phyloP scores from a whole-genome alignment of 2,888 invertebrate species.

The Trichogramma dendrolimi region DNA sequence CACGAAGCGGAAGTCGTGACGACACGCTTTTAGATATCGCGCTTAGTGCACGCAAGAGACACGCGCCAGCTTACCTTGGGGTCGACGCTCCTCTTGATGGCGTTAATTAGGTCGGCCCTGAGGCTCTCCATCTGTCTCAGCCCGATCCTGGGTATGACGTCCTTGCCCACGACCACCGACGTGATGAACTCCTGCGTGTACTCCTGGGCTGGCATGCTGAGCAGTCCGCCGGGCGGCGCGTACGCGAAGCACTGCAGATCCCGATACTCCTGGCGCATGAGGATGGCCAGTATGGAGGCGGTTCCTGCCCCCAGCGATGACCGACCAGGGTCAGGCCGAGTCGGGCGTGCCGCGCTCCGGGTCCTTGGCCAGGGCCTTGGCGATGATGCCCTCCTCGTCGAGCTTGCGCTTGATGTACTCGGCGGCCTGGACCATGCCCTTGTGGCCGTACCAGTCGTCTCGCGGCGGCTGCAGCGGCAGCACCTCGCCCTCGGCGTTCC shows the following conservation, averaged over 20 bases:
- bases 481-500: constrained; percentile 81
- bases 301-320: constrained; percentile 83
- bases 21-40: too few relatives aligned
- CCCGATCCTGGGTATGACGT: constrained; percentile 81
- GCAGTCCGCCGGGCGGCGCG: constrained; percentile 78
- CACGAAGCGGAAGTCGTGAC: too few relatives aligned
- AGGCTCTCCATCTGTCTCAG: constrained; percentile 81
- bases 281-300: constrained; percentile 76
- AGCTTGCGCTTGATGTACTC: constrained; percentile 77
- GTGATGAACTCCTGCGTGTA: constrained; percentile 83
- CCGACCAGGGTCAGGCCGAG: constrained; percentile 72
- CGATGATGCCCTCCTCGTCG: constrained; percentile 67
- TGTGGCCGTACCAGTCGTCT: constrained; percentile 85
- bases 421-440: constrained; percentile 86
- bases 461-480: constrained; percentile 70
- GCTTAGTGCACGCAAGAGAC: not conserved
- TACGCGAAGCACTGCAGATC: constrained; percentile 76
- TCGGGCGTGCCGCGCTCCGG: constrained; percentile 60
- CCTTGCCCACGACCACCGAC: constrained; percentile 82
- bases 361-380: constrained; percentile 61
- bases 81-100: constrained; percentile 73
- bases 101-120: constrained; percentile 78
- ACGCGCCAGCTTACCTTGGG: constrained; percentile 61
- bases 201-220: constrained; percentile 76
- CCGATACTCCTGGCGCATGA: constrained; percentile 71